phyloP scores from a whole-genome alignment of 2,888 invertebrate genomes.

The Drosophila dives region DNA sequence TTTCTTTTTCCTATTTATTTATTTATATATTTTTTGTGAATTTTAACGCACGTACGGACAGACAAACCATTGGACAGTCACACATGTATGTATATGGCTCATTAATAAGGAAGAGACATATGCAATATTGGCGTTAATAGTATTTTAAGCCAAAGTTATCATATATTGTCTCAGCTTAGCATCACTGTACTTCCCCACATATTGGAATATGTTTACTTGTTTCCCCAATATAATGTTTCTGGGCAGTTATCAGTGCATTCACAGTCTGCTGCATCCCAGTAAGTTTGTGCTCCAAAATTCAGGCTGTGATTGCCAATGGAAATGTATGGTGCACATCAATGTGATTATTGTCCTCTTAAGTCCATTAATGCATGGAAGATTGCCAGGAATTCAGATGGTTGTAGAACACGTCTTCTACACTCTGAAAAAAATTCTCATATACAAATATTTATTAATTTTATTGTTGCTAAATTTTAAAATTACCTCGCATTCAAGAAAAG shows the following conservation, averaged over 20 bases:
- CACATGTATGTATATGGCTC: background rate
- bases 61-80: background rate
- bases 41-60: constrained; percentile 17
- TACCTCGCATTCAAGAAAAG: background rate
- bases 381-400: background rate
- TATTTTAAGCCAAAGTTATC: background rate
- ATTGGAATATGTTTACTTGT: background rate
- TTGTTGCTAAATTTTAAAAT: background rate
- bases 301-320: background rate
- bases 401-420: background rate
- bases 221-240: background rate
- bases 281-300: background rate
- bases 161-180: background rate
- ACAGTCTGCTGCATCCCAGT: constrained; percentile 14
- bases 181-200: background rate
- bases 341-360: background rate
- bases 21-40: constrained; percentile 10
- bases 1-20: background rate
- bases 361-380: background rate
- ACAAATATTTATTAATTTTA: no score
- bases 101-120: constrained; percentile 3
- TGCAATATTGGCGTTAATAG: background rate
- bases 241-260: constrained; percentile 21
- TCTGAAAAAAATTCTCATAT: background rate
- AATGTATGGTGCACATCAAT: background rate